A percentile compares a stretch with the other conserved stretches of the same genome.
Evolutionary conservation across 2,797 vertebrate species (phyloP).

Genomic region (Mus caroli): DNA sequence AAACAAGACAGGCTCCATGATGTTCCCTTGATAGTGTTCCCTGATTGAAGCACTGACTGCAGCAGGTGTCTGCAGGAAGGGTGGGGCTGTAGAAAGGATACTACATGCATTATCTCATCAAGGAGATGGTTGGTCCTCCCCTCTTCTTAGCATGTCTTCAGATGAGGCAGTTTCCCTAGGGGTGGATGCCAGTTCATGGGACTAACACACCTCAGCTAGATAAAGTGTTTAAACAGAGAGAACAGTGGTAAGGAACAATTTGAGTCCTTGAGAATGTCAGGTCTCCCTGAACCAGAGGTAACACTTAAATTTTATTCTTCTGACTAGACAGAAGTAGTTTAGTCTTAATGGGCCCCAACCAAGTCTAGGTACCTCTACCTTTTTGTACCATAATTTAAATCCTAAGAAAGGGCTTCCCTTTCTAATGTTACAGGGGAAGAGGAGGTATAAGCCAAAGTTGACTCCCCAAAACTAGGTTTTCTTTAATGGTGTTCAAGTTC

Average conservation of each 20-base stretch:
- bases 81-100: not conserved
- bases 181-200: not conserved
- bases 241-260: not conserved
- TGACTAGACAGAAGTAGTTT: not conserved
- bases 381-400: not conserved
- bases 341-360: not conserved
- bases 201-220: not conserved
- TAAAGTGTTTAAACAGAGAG: not conserved
- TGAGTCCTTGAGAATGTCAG: not conserved
- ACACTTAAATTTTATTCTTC: not conserved
- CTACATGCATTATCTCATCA: too few species aligned
- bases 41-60: not conserved
- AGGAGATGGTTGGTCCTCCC: not conserved
- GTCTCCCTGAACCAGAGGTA: not conserved
- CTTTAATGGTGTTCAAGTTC: not conserved
- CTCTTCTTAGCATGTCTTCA: not conserved
- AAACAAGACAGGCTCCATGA: not conserved
- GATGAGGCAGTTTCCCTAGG: not conserved
- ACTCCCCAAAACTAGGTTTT: not conserved
- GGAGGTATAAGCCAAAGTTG: not conserved
- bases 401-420: not conserved
- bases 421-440: not conserved
- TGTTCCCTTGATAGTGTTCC: not conserved
- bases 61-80: too few species aligned
- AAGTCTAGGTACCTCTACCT: not conserved